Percentiles rank a stretch among this genome's conserved stretches.
Conservation (phyloP, 2,113 vertebrate genomes). For the Nannospalax galili region DNA sequence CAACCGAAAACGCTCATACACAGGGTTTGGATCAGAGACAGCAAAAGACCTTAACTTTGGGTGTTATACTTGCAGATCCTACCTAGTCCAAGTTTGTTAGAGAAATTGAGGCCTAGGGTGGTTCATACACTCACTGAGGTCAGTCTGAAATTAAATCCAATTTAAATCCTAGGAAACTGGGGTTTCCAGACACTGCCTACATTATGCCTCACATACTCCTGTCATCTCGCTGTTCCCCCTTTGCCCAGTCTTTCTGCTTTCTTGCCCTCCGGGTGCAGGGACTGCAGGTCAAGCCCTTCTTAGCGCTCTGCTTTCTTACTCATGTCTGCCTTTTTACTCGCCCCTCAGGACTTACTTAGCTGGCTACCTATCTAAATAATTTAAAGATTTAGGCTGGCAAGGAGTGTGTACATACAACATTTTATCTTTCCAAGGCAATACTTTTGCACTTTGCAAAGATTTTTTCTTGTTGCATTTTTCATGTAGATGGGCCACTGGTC, state of each 20-base stretch:
- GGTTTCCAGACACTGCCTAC: neutral
- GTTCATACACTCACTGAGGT: neutral
- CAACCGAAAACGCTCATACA: accelerated
- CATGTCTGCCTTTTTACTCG: neutral
- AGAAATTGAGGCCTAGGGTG: neutral
- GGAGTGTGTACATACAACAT: neutral
- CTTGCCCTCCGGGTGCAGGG: neutral
- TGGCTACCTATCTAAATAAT: neutral
- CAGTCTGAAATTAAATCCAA: neutral
- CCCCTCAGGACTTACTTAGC: neutral
- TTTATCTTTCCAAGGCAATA: neutral
- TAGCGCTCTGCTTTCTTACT: neutral
- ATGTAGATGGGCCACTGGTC: neutral
- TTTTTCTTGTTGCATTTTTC: neutral
- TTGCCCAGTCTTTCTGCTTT: accelerated
- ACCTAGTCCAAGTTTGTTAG: neutral
- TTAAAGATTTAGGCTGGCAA: neutral
- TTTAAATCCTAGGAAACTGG: neutral
- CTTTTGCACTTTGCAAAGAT: neutral
- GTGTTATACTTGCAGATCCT: neutral
- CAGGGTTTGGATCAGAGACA: neutral
- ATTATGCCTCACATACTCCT: accelerated
- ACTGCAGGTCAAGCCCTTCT: neutral
- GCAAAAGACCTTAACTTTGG: neutral
- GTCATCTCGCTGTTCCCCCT: neutral